Evolutionary conservation across 2,888 invertebrate genomes (phyloP), one percentile per base, ranked within the genome.

Genomic region (Mongoloraphidia duomilia): DNA sequence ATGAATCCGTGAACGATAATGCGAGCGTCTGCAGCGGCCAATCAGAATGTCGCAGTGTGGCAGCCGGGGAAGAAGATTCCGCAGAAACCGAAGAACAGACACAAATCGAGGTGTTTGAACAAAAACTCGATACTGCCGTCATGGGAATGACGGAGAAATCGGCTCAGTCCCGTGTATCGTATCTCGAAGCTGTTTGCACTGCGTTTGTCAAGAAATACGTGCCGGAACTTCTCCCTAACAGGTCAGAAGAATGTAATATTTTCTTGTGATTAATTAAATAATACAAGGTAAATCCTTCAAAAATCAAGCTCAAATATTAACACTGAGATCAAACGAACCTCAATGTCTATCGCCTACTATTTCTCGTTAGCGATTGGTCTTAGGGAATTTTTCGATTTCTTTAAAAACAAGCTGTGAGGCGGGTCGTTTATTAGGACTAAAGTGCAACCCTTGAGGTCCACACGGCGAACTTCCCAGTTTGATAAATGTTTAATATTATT

Each of bases 141-240:
- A 96, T 97, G 62, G 86, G 84, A 26, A 74, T 92, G 39, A 79
- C 82, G n/a, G 88, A 93, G 56, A 91, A 94, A 60, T 88, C 91
- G 54, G 82, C 84, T 9, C 88, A 89, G 56, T 86, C 86, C 9
- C 78, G 95, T 46, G 79, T 80, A 0, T 69, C 74, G 11, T 83
- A 84, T 42, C 74, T 91, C 49, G 80, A 81, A 56, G 70, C 77
- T 2, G 74, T 92, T 10, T 78, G 80, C 39, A 82, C 79, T 54
- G 82, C 84, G 9, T 75, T 94, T 48, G 79, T 84, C 61, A 79
- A 85, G 57, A 86, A 89, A 56, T 84, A 80, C 60, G 72, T 89
- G 57, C 84, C 83, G 3, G 80, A 80, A 37, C 80, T 89, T 63
- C 76, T 93, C 26, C 72, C 76, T 53, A 81, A 85, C 55, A 84